These are phyloP conservation scores for Scolopax mira DNA, from an alignment of 2,113 vertebrate species.

Conservation along the genomic window DNA sequence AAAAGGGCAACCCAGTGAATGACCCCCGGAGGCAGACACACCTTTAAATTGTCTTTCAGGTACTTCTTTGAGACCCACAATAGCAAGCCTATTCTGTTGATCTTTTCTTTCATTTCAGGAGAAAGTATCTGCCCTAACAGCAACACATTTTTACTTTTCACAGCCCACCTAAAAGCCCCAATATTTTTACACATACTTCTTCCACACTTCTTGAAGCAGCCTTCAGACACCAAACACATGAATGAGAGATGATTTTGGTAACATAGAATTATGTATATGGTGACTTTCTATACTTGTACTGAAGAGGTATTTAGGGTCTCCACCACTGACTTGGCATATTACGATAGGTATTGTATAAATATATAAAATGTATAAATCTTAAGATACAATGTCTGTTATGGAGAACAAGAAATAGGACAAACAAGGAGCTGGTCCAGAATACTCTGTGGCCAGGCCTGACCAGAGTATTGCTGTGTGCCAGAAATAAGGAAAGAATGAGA, in stretches of 20 bases:
- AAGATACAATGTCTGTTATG: background rate
- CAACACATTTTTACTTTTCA: background rate
- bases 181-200: background rate
- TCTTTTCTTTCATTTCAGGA: background rate
- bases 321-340: background rate
- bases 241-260: background rate
- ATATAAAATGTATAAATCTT: background rate
- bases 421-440: background rate
- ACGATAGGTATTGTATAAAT: background rate
- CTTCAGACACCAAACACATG: background rate
- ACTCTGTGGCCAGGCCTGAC: background rate
- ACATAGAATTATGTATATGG: background rate
- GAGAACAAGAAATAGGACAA: background rate
- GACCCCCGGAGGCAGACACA: background rate
- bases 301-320: background rate
- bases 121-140: background rate
- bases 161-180: background rate
- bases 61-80: background rate
- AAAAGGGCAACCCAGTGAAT: background rate
- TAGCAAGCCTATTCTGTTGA: background rate
- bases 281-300: background rate
- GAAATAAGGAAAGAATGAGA: background rate
- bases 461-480: background rate
- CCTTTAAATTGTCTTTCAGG: background rate
- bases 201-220: background rate